A percentile compares a stretch with the other conserved stretches of the same genome.
These are phyloP conservation scores for Pseudotriccus pelzelni DNA, from an alignment of 2,797 vertebrate genomes.

Conservation along the genomic window DNA sequence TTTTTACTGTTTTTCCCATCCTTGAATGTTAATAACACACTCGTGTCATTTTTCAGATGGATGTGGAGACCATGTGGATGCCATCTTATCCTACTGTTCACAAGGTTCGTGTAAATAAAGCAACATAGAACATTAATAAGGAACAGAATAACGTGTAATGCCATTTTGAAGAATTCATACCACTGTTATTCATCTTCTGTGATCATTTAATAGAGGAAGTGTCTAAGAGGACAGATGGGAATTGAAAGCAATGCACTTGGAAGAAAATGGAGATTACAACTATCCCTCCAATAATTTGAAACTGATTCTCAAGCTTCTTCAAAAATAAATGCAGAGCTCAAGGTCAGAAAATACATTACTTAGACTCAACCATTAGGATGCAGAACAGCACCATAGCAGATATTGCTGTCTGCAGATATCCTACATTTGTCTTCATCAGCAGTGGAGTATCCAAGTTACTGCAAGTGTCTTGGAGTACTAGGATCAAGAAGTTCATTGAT, in stretches of 20 bases:
- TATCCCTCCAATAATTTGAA: conserved; percentile 70
- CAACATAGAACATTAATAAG: conserved; percentile 42
- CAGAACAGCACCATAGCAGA: conserved; percentile 27
- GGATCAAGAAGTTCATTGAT: conserved; percentile 46
- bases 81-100: conserved; percentile 24
- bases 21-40: not conserved
- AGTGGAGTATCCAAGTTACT: conserved; percentile 8
- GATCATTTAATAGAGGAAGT: conserved; percentile 65
- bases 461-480: conserved; percentile 36
- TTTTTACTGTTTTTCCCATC: not conserved
- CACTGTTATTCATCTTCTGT: conserved; percentile 65
- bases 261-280: conserved; percentile 72
- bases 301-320: conserved; percentile 67
- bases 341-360: conserved; percentile 70
- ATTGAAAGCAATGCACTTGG: conserved; percentile 68
- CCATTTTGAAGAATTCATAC: conserved; percentile 51
- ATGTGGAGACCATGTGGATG: not conserved
- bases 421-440: conserved; percentile 54
- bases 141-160: conserved; percentile 11
- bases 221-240: conserved; percentile 54
- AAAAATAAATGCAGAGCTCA: conserved; percentile 71
- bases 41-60: not conserved
- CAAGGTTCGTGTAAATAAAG: conserved; percentile 51
- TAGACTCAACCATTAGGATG: conserved; percentile 65
- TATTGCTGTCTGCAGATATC: conserved; percentile 48